phyloP scores from a whole-genome alignment of 2,113 vertebrate species.

The Marcusenius ussheri region DNA sequence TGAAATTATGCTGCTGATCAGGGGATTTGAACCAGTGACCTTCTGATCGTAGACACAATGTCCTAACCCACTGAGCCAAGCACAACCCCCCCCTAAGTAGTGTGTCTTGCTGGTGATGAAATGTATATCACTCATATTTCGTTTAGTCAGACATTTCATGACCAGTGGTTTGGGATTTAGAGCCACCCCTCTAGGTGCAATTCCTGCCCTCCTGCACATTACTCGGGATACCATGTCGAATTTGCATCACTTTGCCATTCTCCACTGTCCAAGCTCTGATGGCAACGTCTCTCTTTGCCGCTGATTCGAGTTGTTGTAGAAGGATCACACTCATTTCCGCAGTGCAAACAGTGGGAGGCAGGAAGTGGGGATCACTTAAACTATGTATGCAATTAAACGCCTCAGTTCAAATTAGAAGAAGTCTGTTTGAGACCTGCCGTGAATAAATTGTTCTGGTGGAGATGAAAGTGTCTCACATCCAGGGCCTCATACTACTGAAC shows the following conservation, averaged over 20 bases:
- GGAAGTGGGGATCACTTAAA: not conserved
- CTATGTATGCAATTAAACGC: not conserved
- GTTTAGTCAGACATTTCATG: not conserved
- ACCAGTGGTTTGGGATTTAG: not conserved
- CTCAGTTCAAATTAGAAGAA: not conserved
- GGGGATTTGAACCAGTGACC: not conserved
- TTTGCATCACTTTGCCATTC: not conserved
- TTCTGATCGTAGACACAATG: not conserved
- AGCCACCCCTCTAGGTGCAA: not conserved
- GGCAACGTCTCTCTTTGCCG: not conserved
- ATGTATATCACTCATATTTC: not conserved
- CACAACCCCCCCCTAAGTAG: not conserved
- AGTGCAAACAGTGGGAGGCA: not conserved
- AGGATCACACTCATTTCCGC: not conserved
- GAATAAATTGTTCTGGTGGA: conserved; percentile 8
- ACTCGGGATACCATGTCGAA: not conserved
- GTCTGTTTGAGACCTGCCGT: not conserved
- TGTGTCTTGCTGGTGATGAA: not conserved
- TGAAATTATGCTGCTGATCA: not conserved
- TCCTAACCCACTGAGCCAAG: not conserved
- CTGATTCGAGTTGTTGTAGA: not conserved
- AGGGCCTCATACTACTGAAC: not conserved
- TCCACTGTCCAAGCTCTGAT: not conserved
- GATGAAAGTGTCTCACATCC: conserved; percentile 29
- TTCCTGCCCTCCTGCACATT: too few species aligned